These are phyloP conservation scores for Amblyteles armatorius DNA, from an alignment of 2,888 invertebrate genomes.

Conservation along the genomic window DNA sequence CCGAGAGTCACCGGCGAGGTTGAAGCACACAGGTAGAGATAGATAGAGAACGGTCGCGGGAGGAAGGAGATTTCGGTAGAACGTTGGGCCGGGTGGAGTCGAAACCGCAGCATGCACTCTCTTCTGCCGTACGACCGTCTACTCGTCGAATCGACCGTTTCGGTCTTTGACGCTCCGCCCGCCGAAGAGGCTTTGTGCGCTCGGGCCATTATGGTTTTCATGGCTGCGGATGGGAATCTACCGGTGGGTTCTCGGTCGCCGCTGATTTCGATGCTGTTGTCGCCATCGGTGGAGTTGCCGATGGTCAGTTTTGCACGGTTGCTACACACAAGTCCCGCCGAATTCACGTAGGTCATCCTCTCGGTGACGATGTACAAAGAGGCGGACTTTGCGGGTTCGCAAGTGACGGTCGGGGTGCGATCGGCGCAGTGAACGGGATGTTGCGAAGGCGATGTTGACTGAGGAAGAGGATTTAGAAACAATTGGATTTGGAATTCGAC, in stretches of 20 bases:
- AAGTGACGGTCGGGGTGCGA: neutral
- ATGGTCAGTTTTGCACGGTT: neutral
- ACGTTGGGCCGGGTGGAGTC: neutral
- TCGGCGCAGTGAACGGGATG: neutral
- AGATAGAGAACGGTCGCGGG: neutral
- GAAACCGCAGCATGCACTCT: neutral
- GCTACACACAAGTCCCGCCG: neutral
- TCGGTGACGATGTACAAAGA: neutral
- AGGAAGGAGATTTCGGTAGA: neutral
- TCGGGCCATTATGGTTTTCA: constrained; percentile 25
- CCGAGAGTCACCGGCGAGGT: too few species aligned
- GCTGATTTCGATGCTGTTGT: neutral
- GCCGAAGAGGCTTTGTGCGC: constrained; percentile 46
- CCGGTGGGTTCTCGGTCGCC: neutral
- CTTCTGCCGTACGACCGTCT: neutral
- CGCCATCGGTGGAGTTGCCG: neutral
- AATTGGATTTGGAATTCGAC: too few species aligned
- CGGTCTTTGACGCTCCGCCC: constrained; percentile 37
- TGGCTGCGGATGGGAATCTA: neutral
- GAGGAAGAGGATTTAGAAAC: neutral
- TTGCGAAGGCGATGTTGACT: neutral
- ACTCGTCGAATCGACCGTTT: constrained; percentile 9
- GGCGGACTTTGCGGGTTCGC: neutral
- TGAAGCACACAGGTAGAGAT: neutral
- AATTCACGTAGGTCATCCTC: neutral